These are phyloP conservation scores for Lymantria monacha DNA, from an alignment of 2,888 invertebrate genomes.

Conservation along the genomic window DNA sequence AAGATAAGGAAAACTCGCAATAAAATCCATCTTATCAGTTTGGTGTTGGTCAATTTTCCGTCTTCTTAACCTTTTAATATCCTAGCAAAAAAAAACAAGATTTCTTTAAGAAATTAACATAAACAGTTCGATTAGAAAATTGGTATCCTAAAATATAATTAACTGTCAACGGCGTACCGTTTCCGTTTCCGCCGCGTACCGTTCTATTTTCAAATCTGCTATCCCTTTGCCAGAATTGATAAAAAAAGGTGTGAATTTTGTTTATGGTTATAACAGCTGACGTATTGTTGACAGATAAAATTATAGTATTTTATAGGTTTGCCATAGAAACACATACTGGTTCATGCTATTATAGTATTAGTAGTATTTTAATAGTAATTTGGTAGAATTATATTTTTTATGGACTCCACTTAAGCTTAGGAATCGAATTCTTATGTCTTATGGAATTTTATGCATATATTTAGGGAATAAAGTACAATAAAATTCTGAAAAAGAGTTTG, in stretches of 20 bases:
- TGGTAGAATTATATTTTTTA: no score
- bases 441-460: no score
- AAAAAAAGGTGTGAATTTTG: constrained; percentile 17
- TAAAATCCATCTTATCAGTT: no score
- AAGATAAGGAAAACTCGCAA: no score
- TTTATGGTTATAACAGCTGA: constrained; percentile 9
- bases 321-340: background rate
- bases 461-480: no score
- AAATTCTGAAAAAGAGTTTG: no score
- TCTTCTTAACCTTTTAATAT: no score
- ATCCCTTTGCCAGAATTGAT: constrained; percentile 16
- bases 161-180: constrained; percentile 76
- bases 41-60: no score
- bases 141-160: constrained; percentile 73
- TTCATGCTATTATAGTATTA: no score
- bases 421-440: no score
- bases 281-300: constrained; percentile 13
- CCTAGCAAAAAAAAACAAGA: background rate
- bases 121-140: constrained; percentile 74
- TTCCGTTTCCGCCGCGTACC: constrained; percentile 72
- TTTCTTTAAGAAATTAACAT: constrained; percentile 17
- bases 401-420: no score
- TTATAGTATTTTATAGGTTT: constrained; percentile 6
- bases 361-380: no score
- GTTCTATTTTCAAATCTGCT: constrained; percentile 77